Evolutionary conservation across 30 jellyfish, hydroid and myxozoan genomes (phyloP).

Genomic region (Chrysaora quinquecirrha): DNA sequence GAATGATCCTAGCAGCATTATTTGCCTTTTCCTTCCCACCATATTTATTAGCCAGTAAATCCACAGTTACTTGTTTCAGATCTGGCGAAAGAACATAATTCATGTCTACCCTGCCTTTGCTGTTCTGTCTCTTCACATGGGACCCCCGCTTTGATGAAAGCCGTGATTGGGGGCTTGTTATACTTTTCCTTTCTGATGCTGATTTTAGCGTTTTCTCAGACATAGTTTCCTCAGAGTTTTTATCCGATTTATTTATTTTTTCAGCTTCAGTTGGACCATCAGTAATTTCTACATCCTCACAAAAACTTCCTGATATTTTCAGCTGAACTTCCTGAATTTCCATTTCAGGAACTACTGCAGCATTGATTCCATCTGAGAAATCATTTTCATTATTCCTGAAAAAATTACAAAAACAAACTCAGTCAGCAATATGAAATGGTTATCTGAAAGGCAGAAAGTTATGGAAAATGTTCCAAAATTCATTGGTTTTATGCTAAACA

Average conservation of each 20-base stretch:
- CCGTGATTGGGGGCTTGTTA: background rate
- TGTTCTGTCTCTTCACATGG: conserved; percentile 64
- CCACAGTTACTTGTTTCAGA: conserved; percentile 73
- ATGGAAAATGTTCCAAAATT: too few species aligned
- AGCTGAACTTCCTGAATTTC: conserved; percentile 30
- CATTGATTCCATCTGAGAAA: background rate
- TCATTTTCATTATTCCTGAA: background rate
- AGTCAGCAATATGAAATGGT: background rate
- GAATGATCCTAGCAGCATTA: conserved; percentile 82
- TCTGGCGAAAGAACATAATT: conserved; percentile 84
- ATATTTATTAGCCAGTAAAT: conserved; percentile 84
- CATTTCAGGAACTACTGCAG: background rate
- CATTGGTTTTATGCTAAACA: too few species aligned
- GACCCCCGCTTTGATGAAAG: conserved; percentile 2
- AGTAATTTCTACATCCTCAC: background rate
- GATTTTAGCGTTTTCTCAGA: background rate
- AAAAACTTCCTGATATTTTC: background rate
- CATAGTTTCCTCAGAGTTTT: background rate
- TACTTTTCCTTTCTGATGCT: conserved; percentile 2
- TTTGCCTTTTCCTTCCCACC: conserved; percentile 94
- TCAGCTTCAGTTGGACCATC: background rate
- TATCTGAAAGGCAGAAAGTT: too few species aligned
- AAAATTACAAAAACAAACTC: background rate
- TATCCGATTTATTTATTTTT: too few species aligned
- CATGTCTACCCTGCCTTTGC: conserved; percentile 68